Evolutionary conservation across 1,140 invertebrate species (phyloP).

Genomic region (Ceratina calcarata): DNA sequence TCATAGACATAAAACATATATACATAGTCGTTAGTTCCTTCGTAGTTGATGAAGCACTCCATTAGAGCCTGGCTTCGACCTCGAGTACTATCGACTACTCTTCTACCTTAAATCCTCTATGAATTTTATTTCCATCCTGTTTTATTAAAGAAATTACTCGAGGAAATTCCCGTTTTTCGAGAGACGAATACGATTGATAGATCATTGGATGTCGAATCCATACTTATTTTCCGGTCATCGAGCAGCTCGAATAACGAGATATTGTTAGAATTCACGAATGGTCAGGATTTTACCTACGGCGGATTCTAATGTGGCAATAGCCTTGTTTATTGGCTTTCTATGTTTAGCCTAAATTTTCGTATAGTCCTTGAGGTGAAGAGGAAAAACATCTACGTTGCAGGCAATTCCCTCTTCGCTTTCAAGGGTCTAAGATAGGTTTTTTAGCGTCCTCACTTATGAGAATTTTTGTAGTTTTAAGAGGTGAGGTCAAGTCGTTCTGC

Average conservation of each 20-base stretch:
- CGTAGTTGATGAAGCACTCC: conserved; percentile 15
- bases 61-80: background rate
- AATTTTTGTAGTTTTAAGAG: too few species aligned
- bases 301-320: too few species aligned
- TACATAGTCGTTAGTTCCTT: background rate
- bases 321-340: too few species aligned
- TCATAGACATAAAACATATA: background rate
- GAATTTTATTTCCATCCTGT: background rate
- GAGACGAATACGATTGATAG: background rate
- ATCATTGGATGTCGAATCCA: background rate
- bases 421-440: too few species aligned
- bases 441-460: too few species aligned
- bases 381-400: too few species aligned
- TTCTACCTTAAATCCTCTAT: background rate
- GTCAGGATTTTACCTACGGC: background rate
- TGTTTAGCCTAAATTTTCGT: too few species aligned
- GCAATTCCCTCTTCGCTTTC: too few species aligned
- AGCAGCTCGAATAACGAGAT: background rate
- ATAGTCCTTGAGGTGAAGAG: too few species aligned
- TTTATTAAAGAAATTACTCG: background rate
- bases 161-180: background rate
- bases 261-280: conserved; percentile 1
- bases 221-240: background rate
- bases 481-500: too few species aligned
- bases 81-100: background rate